A percentile compares a stretch with the other conserved stretches of the same genome.
phyloP scores from a whole-genome alignment of 2,888 invertebrate genomes.

The Limenitis arthemis region DNA sequence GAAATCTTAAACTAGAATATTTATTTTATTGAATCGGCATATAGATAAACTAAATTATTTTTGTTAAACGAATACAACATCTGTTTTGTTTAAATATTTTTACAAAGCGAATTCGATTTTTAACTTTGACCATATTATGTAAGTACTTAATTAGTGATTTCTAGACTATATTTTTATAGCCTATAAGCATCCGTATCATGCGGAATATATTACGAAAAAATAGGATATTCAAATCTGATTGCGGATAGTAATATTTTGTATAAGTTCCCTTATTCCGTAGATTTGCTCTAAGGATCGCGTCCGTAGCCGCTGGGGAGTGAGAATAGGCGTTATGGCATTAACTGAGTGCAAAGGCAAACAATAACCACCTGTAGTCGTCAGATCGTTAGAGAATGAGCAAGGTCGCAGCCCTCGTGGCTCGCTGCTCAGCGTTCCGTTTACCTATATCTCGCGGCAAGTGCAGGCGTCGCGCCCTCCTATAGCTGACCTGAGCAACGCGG shows the following conservation, averaged over 20 bases:
- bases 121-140: no score
- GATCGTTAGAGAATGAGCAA: constrained; percentile 65
- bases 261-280: constrained; percentile 31
- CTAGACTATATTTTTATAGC: no score
- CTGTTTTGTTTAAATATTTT: no score
- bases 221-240: not conserved
- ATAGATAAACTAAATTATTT: no score
- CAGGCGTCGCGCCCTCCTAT: constrained; percentile 54
- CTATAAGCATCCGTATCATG: no score
- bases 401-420: constrained; percentile 63
- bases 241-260: constrained; percentile 36
- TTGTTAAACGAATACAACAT: no score
- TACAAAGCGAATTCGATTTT: no score
- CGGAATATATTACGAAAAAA: no score
- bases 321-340: constrained; percentile 47
- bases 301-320: constrained; percentile 32
- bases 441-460: constrained; percentile 69
- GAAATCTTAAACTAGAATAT: no score
- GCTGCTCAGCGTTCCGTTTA: constrained; percentile 65
- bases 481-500: constrained; percentile 39
- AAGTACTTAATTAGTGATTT: no score
- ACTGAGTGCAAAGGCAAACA: constrained; percentile 58
- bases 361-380: constrained; percentile 71
- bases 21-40: no score
- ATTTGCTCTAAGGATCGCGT: constrained; percentile 28